Evolutionary conservation across 2,888 invertebrate species (phyloP).

Genomic region (Dasypolia templi): DNA sequence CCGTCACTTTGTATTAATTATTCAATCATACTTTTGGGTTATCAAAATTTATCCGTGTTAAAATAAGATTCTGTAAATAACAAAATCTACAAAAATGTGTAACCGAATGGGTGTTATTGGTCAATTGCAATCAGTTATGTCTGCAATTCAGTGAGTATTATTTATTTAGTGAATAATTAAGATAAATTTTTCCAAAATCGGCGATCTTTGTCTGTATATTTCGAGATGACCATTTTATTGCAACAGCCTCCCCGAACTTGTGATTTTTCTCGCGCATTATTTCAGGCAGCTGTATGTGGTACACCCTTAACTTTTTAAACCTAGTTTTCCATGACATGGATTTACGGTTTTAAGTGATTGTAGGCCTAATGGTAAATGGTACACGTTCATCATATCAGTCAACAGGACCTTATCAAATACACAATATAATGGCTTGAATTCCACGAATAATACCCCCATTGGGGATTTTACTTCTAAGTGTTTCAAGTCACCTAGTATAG

Average conservation of each 20-base stretch:
- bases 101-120: constrained; percentile 82
- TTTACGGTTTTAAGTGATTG: not conserved
- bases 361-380: too few species aligned
- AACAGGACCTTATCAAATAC: too few species aligned
- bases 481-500: too few species aligned
- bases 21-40: constrained; percentile 25
- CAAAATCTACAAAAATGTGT: constrained; percentile 78
- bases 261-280: not conserved
- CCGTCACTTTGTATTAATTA: constrained; percentile 19
- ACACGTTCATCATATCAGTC: too few species aligned
- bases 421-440: too few species aligned
- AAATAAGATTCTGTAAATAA: constrained; percentile 2
- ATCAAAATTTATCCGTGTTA: constrained; percentile 46
- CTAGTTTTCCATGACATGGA: not conserved
- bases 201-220: not conserved
- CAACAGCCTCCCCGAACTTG: not conserved
- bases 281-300: not conserved
- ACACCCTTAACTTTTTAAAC: not conserved
- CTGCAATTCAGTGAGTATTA: constrained; percentile 79
- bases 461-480: too few species aligned
- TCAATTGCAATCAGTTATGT: constrained; percentile 83
- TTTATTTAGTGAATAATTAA: too few species aligned
- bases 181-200: not conserved
- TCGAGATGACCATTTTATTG: not conserved
- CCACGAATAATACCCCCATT: too few species aligned